These are phyloP conservation scores for Schizothorax lantsangensis DNA, from an alignment of 2,797 vertebrate species.

Conservation along the genomic window DNA sequence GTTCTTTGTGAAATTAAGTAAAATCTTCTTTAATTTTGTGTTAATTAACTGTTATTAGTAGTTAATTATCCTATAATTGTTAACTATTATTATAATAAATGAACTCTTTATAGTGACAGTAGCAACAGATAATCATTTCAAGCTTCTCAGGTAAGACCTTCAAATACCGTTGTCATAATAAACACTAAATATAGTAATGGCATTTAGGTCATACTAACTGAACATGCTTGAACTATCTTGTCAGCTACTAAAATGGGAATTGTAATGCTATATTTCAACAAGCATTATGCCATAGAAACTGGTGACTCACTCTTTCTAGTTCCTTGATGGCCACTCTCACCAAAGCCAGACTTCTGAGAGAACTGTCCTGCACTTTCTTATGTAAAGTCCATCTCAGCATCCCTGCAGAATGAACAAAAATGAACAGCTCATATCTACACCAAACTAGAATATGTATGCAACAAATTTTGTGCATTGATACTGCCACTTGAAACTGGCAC, in stretches of 20 bases:
- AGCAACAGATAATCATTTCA: neutral
- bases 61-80: neutral
- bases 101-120: neutral
- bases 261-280: neutral
- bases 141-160: neutral
- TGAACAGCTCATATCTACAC: constrained; percentile 44
- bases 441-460: constrained; percentile 6
- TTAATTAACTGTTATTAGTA: neutral
- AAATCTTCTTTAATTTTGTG: constrained; percentile 3
- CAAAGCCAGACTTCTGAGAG: constrained; percentile 79
- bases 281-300: neutral
- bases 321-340: constrained; percentile 89
- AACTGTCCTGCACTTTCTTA: constrained; percentile 88
- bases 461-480: neutral
- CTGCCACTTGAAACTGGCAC: no score
- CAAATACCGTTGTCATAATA: neutral
- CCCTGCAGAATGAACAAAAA: constrained; percentile 73
- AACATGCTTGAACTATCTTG: neutral
- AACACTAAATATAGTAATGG: neutral
- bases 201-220: neutral
- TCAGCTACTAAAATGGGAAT: neutral
- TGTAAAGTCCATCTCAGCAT: constrained; percentile 96
- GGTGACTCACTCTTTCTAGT: constrained; percentile 84
- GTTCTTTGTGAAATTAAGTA: neutral
- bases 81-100: neutral